phyloP scores from a whole-genome alignment of 2,888 invertebrate genomes.

The Thymelicus lineola region DNA sequence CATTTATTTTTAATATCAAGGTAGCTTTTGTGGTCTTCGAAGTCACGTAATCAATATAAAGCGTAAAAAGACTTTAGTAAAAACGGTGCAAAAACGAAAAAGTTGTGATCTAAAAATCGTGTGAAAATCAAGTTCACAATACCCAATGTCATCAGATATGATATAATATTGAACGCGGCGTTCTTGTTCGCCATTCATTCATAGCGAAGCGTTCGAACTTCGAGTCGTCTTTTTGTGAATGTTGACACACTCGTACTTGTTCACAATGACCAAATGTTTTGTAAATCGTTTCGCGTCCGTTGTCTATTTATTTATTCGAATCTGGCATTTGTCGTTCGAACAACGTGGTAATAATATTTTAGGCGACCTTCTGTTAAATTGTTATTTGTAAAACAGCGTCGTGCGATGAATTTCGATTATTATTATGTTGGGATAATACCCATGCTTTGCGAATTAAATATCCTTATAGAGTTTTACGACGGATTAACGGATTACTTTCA shows the following conservation, averaged over 20 bases:
- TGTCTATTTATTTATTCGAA: conserved; percentile 40
- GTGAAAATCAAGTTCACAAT: conserved; percentile 1
- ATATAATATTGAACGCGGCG: conserved; percentile 16
- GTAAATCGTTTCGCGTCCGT: conserved; percentile 43
- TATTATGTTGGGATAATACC: no score
- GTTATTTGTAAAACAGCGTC: background rate
- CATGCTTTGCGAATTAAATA: no score
- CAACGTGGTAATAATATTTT: conserved; percentile 18
- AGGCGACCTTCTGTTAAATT: conserved; percentile 10
- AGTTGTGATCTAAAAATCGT: conserved; percentile 16
- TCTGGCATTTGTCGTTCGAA: conserved; percentile 29
- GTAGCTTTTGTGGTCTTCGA: background rate
- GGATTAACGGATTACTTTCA: no score
- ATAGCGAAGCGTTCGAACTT: conserved; percentile 6
- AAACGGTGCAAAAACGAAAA: background rate
- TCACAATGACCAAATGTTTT: conserved; percentile 45
- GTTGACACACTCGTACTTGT: conserved; percentile 42
- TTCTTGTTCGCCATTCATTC: conserved; percentile 4
- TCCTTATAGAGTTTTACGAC: no score
- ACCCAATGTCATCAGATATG: conserved; percentile 7
- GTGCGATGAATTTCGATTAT: background rate
- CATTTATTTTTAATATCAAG: no score
- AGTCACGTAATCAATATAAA: background rate
- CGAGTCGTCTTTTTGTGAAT: conserved; percentile 34
- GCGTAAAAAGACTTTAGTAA: background rate